These are phyloP conservation scores for Ctena decussata DNA, from an alignment of 2,888 invertebrate genomes.

Conservation along the genomic window DNA sequence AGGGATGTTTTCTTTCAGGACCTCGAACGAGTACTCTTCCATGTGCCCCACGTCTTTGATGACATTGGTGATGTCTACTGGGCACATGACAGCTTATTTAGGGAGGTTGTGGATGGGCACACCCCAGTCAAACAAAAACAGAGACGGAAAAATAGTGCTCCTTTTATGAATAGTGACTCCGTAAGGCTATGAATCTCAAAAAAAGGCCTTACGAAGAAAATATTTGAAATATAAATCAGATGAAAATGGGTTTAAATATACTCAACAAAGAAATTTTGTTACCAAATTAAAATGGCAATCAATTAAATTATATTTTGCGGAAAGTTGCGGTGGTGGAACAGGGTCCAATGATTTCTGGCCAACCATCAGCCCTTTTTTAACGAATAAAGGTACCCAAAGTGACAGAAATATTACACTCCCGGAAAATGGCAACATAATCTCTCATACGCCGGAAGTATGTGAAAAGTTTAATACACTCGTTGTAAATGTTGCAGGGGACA, in stretches of 20 bases:
- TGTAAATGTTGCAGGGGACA: background rate
- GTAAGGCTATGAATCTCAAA: background rate
- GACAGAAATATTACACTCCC: background rate
- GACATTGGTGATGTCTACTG: background rate
- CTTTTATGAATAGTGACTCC: background rate
- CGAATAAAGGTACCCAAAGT: background rate
- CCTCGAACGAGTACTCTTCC: background rate
- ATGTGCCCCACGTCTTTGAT: conserved; percentile 2
- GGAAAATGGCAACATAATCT: background rate
- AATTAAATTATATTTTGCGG: background rate
- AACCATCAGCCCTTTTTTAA: background rate
- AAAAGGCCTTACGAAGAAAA: background rate
- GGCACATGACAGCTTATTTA: background rate
- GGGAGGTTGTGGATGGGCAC: background rate
- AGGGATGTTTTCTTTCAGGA: background rate
- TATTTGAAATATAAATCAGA: background rate
- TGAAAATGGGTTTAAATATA: background rate
- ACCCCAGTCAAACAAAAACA: background rate
- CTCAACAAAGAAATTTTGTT: background rate
- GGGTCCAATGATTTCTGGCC: background rate
- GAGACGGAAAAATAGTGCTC: background rate
- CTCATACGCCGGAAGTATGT: background rate
- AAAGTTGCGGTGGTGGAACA: background rate
- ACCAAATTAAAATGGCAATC: background rate
- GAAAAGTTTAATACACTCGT: background rate